Percentiles rank a stretch among this genome's conserved stretches.
These are phyloP conservation scores for Coelinius sp. DNA, from an alignment of 2,888 invertebrate species.

Conservation along the genomic window DNA sequence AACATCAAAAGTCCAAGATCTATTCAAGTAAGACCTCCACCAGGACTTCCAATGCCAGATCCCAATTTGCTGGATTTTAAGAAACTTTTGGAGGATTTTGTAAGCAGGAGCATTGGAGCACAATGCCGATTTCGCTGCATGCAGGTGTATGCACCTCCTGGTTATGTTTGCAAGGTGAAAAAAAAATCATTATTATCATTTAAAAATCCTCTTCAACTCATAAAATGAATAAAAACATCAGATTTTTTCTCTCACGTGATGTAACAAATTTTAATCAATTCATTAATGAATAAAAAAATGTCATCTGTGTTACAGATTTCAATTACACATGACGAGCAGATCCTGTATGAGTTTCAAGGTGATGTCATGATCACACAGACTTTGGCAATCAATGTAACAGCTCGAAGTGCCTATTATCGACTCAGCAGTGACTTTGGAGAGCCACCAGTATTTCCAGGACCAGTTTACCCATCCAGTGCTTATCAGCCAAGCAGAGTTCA, in stretches of 20 bases:
- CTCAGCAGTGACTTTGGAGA: conserved; percentile 27
- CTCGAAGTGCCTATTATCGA: conserved; percentile 52
- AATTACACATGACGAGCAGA: conserved; percentile 46
- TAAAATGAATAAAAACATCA: neutral
- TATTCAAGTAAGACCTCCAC: neutral
- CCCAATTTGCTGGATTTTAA: conserved; percentile 35
- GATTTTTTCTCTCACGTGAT: too few relatives aligned
- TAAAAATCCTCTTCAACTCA: neutral
- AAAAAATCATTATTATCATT: conserved; percentile 8
- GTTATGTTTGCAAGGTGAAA: conserved; percentile 58
- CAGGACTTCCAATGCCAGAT: neutral
- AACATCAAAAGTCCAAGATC: conserved; percentile 11
- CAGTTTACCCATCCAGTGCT: neutral
- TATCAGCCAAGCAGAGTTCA: conserved; percentile 26
- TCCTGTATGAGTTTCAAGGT: conserved; percentile 55
- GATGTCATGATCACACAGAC: conserved; percentile 49
- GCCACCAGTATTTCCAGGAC: neutral
- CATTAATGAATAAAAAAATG: neutral
- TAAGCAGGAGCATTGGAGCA: conserved; percentile 53
- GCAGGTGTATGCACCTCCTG: conserved; percentile 38
- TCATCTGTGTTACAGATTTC: conserved; percentile 49
- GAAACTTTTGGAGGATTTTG: conserved; percentile 52
- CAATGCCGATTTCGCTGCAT: conserved; percentile 56
- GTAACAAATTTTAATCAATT: too few relatives aligned
- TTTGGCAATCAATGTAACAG: conserved; percentile 53